phyloP scores from a whole-genome alignment of 2,888 invertebrate species.

The Conistra vaccinii region DNA sequence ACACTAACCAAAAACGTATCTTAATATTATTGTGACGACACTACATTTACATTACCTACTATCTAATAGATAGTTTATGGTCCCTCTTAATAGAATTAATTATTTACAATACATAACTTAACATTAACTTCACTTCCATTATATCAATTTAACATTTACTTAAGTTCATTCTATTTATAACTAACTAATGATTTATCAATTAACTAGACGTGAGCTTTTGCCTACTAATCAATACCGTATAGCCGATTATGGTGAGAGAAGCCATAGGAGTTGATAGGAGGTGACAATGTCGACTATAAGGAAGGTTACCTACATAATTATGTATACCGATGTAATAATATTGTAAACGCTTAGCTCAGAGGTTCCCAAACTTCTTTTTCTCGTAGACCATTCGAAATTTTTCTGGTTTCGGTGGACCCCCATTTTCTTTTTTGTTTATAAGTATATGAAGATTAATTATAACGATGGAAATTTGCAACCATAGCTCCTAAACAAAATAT shows the following conservation, averaged over 20 bases:
- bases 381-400: too few relatives aligned
- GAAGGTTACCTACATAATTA: constrained; percentile 15
- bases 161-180: background rate
- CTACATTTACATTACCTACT: too few relatives aligned
- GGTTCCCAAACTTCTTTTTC: too few relatives aligned
- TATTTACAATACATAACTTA: background rate
- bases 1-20: too few relatives aligned
- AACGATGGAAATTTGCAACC: too few relatives aligned
- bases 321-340: background rate
- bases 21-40: too few relatives aligned
- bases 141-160: background rate
- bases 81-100: background rate
- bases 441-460: too few relatives aligned
- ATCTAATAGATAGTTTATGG: background rate
- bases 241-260: constrained; percentile 26
- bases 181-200: constrained; percentile 10
- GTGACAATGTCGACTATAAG: background rate
- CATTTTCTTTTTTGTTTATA: too few relatives aligned
- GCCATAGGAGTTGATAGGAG: constrained; percentile 1
- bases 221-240: constrained; percentile 18
- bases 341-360: background rate
- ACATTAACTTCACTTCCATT: background rate
- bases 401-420: too few relatives aligned
- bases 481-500: too few relatives aligned
- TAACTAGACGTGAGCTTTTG: constrained; percentile 14